Evolutionary conservation across 2,113 vertebrate genomes (phyloP).

Genomic region (Ochotona curzoniae): DNA sequence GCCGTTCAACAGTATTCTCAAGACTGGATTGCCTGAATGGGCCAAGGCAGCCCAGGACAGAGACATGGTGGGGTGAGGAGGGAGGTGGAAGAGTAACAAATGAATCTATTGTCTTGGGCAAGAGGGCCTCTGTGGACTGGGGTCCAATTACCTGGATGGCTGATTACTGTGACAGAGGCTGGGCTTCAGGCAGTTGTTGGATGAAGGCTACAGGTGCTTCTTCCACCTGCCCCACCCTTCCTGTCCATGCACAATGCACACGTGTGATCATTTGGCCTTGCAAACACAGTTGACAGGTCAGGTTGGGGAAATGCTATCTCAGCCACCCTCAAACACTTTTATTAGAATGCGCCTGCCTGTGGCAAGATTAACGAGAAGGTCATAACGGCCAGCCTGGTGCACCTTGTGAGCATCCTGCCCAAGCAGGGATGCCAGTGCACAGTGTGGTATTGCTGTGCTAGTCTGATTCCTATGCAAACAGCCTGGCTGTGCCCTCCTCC

Average conservation of each 20-base stretch:
- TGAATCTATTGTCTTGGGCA: too few species aligned
- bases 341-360: not conserved
- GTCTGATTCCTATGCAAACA: not conserved
- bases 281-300: not conserved
- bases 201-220: not conserved
- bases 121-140: not conserved
- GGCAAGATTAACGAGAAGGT: not conserved
- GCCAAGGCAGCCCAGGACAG: not conserved
- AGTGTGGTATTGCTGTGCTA: not conserved
- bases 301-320: not conserved
- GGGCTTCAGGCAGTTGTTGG: not conserved
- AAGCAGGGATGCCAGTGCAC: too few species aligned
- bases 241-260: not conserved
- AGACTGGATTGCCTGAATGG: not conserved
- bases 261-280: not conserved
- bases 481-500: accelerated
- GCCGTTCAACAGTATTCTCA: not conserved
- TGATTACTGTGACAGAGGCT: accelerated
- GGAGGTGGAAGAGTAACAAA: accelerated
- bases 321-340: too few species aligned
- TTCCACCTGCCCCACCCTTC: too few species aligned
- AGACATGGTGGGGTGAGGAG: too few species aligned
- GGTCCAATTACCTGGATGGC: not conserved
- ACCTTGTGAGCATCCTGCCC: not conserved
- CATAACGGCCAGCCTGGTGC: not conserved